Conservation (phyloP, 2,888 invertebrate genomes). For the Bhutanitis thaidina region DNA sequence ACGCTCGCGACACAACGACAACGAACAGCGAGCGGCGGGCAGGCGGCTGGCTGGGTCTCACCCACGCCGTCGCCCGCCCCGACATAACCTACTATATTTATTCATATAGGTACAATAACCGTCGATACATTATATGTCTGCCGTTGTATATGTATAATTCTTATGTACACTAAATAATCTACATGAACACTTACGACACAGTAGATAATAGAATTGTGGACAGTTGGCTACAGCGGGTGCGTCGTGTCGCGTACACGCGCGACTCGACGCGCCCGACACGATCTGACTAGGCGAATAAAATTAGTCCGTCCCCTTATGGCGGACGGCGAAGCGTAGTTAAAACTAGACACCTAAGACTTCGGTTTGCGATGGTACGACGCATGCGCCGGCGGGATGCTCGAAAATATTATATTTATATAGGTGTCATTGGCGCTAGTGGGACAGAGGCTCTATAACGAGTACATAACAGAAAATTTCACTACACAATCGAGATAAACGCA, state of each 20-base stretch:
- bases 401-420: neutral
- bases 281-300: constrained; percentile 72
- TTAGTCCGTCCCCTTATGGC: constrained; percentile 53
- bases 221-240: constrained; percentile 63
- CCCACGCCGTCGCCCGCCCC: constrained; percentile 27
- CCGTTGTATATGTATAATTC: constrained; percentile 65
- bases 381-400: constrained; percentile 3
- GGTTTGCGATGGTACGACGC: neutral
- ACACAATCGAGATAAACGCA: constrained; percentile 7
- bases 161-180: constrained; percentile 67
- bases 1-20: constrained; percentile 20
- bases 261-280: constrained; percentile 53
- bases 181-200: constrained; percentile 75
- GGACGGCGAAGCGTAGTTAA: constrained; percentile 65
- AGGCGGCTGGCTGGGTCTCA: constrained; percentile 20
- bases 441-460: constrained; percentile 4
- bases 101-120: constrained; percentile 37
- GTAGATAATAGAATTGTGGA: constrained; percentile 68
- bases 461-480: constrained; percentile 5
- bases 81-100: constrained; percentile 27
- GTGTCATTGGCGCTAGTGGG: neutral
- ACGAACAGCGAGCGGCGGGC: constrained; percentile 13
- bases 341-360: constrained; percentile 42
- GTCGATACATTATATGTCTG: constrained; percentile 51
- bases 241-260: constrained; percentile 40